phyloP scores from a whole-genome alignment of 37 sponge, comb jelly and placozoan genomes.

The Mnemiopsis leidyi region DNA sequence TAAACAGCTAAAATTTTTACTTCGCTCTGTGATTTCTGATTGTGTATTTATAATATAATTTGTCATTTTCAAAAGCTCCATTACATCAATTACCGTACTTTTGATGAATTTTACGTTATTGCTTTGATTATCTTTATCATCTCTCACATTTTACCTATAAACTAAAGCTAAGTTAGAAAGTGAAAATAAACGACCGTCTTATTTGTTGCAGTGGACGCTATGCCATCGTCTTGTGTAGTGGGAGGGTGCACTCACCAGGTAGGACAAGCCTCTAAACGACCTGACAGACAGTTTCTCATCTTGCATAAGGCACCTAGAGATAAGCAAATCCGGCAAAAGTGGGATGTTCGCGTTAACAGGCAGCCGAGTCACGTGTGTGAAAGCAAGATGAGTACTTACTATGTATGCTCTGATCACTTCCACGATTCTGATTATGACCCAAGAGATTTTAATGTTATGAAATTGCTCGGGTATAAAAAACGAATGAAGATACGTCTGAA shows the following conservation, averaged over 20 bases:
- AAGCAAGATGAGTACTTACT: background rate
- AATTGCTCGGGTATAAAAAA: background rate
- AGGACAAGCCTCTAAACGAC: background rate
- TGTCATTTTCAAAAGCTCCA: background rate
- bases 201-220: background rate
- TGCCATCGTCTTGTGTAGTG: background rate
- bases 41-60: background rate
- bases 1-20: background rate
- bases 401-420: background rate
- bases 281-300: background rate
- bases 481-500: background rate
- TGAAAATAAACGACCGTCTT: background rate
- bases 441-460: background rate
- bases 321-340: background rate
- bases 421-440: background rate
- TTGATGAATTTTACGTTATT: background rate
- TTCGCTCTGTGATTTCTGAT: background rate
- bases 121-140: background rate
- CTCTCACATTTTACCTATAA: background rate
- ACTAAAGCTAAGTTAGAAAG: background rate
- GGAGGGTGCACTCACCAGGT: background rate
- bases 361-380: background rate
- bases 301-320: background rate
- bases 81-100: background rate
- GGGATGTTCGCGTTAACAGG: background rate